Evolutionary conservation across 2,797 vertebrate genomes (phyloP), one percentile per base, ranked within the genome.

Genomic region (Fringilla coelebs): DNA sequence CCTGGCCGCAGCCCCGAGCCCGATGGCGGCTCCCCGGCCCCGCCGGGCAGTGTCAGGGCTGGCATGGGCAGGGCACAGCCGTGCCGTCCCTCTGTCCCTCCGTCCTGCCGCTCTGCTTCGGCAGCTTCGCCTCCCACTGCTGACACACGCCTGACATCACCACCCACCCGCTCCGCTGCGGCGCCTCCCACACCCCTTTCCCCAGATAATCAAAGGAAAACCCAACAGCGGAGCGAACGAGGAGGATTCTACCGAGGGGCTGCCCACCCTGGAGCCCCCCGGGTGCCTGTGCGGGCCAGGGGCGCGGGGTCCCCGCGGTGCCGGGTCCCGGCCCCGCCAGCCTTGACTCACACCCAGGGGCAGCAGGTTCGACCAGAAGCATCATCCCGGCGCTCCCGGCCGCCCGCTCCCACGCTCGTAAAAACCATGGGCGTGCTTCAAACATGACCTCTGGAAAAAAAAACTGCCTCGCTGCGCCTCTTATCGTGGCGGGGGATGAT

Each of bases 91-190:
- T 40, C 49, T 2, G 52, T 54, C 52, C 36, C 17, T 71, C 60
- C 6, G 65, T 20, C 4, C 6, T 1, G 98, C 98, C 95, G 98
- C 98, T 98, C 98, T 43, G 97, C 97, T 98, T 97, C 96, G 98
- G 98, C 97, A 96, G 98, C 67, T 87, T 98, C 93, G 83, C 97
- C 97, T 97, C 98, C 97, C 96, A 89, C 84, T 43, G 91, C 96
- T 97, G 97, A 98, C 97, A 97, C 96, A 92, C 49, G 46, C 90
- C 96, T 98, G 98, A 98, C 98, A 98, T 99, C 99, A 98, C 97
- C 75, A 83, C 77, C 57, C 65, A 13, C 65, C 82, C 9, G 73
- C 85, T 71, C 91, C n/a, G 58, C 90, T 8, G 79, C 34, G 71
- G n/a, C 97, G 61, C 97, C 96, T 96, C 96, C 96, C 70, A 48